Evolutionary conservation across 2,797 vertebrate genomes (phyloP), one percentile per base, ranked within the genome.

Genomic region (Gila robusta): DNA sequence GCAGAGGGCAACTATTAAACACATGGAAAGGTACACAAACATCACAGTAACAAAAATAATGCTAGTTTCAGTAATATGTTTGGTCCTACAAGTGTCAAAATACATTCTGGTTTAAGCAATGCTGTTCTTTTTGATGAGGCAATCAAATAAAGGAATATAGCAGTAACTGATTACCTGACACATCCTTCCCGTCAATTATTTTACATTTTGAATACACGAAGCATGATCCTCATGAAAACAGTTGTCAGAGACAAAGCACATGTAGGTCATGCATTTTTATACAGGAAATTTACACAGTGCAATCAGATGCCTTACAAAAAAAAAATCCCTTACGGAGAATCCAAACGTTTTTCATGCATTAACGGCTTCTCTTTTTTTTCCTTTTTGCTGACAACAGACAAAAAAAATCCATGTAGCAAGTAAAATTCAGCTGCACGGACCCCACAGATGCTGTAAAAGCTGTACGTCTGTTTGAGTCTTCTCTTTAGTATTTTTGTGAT

Each of bases 51-150:
- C 70, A 81, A 66, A 71, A 81, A 80, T 74, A 74, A 81, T 73
- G 78, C 78, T 80, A 66, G 54, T 49, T 67, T 79, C 76, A 59
- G 39, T 39, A 81, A 82, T 35, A 62, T 71, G 73, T 87, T 93
- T 91, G 91, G 92, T 92, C 90, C 89, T 90, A 92, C 86, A 91
- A 90, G 89, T 92, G 91, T 92, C 91, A 84, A 92, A 93, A 93
- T 94, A 94, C 94, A 96, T 95, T 95, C 94, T 93, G 91, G 87
- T 92, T 92, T 92, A 89, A 94, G 93, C 87, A 88, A 92, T 90
- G 90, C 91, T 90, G 87, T 90, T 92, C 88, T 92, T 89, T 81
- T 87, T 86, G 88, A 70, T 90, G 89, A 93, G 89, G 90, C 92
- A 93, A 92, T 90, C 93, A 86, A 91, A 90, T 85, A 86, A 83